Conservation (phyloP, 1,140 invertebrate species). For the Philaenus spumarius region DNA sequence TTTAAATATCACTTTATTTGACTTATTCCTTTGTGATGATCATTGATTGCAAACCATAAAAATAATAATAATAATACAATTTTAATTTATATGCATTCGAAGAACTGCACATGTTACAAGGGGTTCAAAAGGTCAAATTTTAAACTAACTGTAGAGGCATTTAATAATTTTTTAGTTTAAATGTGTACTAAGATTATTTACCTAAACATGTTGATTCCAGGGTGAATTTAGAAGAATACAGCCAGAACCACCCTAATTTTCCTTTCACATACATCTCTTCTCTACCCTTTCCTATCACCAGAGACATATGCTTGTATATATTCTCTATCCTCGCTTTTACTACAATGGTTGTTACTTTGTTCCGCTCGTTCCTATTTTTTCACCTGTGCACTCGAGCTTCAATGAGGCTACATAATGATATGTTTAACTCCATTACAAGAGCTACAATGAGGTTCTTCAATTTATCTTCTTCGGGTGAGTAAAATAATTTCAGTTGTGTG, state of each 20-base stretch:
- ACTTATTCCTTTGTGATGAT: no score
- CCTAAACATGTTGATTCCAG: slow-evolving; percentile 39
- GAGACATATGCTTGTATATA: neutral
- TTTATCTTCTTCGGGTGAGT: slow-evolving; percentile 58
- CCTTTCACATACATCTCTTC: neutral
- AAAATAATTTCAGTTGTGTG: no score
- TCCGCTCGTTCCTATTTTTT: slow-evolving; percentile 66
- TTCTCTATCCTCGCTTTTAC: slow-evolving; percentile 17
- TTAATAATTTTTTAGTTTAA: no score
- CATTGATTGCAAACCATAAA: no score
- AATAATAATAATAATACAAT: no score
- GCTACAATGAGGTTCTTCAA: slow-evolving; percentile 87
- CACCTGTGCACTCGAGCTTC: slow-evolving; percentile 72
- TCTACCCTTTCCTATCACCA: neutral
- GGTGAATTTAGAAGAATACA: slow-evolving; percentile 43
- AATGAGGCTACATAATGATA: slow-evolving; percentile 70
- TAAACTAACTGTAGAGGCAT: no score
- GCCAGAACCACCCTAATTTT: neutral
- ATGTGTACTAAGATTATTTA: neutral
- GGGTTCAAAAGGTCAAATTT: no score
- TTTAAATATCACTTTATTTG: no score
- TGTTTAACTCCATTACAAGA: slow-evolving; percentile 73
- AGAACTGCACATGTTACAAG: no score
- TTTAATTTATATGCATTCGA: no score
- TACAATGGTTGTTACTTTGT: slow-evolving; percentile 50